These are phyloP conservation scores for Torymus auratus DNA, from an alignment of 2,888 invertebrate genomes.

Conservation along the genomic window DNA sequence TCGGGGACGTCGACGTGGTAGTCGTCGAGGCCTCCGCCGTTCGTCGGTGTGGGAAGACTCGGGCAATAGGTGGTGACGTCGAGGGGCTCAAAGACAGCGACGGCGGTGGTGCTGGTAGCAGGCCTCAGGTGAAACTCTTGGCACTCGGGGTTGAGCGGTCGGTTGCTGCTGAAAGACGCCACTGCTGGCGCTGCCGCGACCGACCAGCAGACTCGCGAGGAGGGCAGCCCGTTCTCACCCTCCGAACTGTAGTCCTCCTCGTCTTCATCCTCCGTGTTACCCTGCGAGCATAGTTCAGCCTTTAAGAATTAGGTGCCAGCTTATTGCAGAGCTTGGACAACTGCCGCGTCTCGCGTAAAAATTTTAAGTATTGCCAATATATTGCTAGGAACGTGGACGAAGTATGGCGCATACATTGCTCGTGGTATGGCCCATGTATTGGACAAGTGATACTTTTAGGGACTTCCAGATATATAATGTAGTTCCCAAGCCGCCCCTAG, in stretches of 20 bases:
- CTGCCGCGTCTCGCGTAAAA: too few relatives aligned
- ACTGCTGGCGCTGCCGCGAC: conserved; percentile 39
- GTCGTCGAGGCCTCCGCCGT: conserved; percentile 8
- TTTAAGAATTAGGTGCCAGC: too few relatives aligned
- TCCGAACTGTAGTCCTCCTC: conserved; percentile 73
- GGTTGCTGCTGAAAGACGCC: conserved; percentile 13
- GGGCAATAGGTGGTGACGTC: conserved; percentile 4
- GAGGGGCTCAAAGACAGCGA: background rate
- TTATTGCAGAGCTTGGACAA: too few relatives aligned
- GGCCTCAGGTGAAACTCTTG: conserved; percentile 70
- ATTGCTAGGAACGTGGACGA: too few relatives aligned
- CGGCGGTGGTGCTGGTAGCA: conserved; percentile 40
- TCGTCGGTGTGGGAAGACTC: conserved; percentile 6
- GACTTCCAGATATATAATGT: too few relatives aligned
- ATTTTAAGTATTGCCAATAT: too few relatives aligned
- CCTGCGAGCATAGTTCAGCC: conserved; percentile 51
- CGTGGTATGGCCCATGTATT: too few relatives aligned
- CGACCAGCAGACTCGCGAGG: conserved; percentile 67
- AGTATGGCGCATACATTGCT: too few relatives aligned
- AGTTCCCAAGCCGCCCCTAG: too few relatives aligned
- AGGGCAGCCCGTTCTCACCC: conserved; percentile 66
- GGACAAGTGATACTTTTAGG: too few relatives aligned
- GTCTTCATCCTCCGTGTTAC: conserved; percentile 67
- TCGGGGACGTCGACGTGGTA: conserved; percentile 13
- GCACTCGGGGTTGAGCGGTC: conserved; percentile 70